Evolutionary conservation across 37 sponge, comb jelly and placozoan species (phyloP), one percentile per base, ranked within the genome.

Genomic region (Theonella swinhoei): DNA sequence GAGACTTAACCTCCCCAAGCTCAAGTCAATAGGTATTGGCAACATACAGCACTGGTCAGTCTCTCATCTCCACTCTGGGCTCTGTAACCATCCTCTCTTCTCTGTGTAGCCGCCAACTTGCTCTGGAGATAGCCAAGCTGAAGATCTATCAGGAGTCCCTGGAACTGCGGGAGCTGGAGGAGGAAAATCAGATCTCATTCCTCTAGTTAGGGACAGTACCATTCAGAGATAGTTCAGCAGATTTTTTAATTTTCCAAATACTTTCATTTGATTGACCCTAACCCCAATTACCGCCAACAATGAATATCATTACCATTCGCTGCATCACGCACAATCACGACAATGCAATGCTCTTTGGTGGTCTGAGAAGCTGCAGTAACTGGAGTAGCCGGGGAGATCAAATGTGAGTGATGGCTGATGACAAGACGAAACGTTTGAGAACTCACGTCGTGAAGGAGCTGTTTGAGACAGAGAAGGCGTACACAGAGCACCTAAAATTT

Each of bases 371-470:
- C n/a, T n/a, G n/a, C n/a, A n/a, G n/a, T n/a, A n/a, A n/a, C n/a
- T n/a, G n/a, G n/a, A n/a, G n/a, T n/a, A n/a, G n/a, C n/a, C n/a
- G n/a, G n/a, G n/a, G n/a, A n/a, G n/a, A n/a, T n/a, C n/a, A 7
- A 14, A 47, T 47, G 14, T 7, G 11, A 47, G 54, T 64, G 29
- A 83, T 89, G 85, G 76, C 72, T 20, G 63, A 36, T 32, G 90
- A 88, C 33, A 94, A 82, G 83, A 68, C 32, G 37, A 89, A 76
- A 70, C 65, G 87, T 32, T 86, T 94, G 54, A 76, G 94, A 1
- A 28, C 59, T 37, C 88, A 80, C 37, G 95, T 94, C 29, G 76
- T 94, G 26, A 87, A 85, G 40, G 95, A 94, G 64, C 66, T 94
- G 25, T 81, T 59, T 41, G 84, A 91, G 58, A 94, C 95, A 0